Conservation (phyloP, 2,797 vertebrate genomes). For the Leuciscus waleckii region DNA sequence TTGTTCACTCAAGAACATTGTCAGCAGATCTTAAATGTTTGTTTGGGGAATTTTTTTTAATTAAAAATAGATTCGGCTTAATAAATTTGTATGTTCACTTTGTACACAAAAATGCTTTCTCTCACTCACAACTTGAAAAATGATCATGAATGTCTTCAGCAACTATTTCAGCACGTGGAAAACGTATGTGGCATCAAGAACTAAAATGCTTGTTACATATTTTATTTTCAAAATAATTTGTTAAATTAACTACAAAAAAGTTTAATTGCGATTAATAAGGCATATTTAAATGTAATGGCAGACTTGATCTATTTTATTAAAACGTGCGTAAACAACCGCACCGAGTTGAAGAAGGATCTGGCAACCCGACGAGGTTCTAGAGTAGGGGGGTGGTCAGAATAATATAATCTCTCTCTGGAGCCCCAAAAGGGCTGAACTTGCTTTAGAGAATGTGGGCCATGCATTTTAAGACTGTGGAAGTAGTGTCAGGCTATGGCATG, state of each 20-base stretch:
- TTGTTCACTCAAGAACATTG: not conserved
- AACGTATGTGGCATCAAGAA: not conserved
- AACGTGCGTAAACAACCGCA: not conserved
- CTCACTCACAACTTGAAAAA: not conserved
- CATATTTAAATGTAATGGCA: not conserved
- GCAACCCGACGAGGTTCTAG: slow-evolving; percentile 39
- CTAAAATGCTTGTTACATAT: not conserved
- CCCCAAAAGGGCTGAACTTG: slow-evolving; percentile 64
- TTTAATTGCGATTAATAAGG: not conserved
- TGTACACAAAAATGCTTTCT: too few relatives aligned
- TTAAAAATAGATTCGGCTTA: not conserved
- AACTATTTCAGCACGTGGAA: not conserved
- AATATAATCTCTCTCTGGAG: slow-evolving; percentile 25
- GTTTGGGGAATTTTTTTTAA: not conserved
- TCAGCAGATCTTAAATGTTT: not conserved
- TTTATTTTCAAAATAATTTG: not conserved
- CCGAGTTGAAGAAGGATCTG: slow-evolving; percentile 40
- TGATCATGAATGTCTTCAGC: not conserved
- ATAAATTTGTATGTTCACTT: not conserved
- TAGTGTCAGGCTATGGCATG: not conserved
- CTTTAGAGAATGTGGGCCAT: slow-evolving; percentile 2
- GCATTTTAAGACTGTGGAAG: slow-evolving; percentile 20
- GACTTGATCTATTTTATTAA: too few relatives aligned
- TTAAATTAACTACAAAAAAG: not conserved
- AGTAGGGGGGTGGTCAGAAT: slow-evolving; percentile 39